These are phyloP conservation scores for Cheilosia pagana DNA, from an alignment of 2,888 invertebrate species.

Conservation along the genomic window DNA sequence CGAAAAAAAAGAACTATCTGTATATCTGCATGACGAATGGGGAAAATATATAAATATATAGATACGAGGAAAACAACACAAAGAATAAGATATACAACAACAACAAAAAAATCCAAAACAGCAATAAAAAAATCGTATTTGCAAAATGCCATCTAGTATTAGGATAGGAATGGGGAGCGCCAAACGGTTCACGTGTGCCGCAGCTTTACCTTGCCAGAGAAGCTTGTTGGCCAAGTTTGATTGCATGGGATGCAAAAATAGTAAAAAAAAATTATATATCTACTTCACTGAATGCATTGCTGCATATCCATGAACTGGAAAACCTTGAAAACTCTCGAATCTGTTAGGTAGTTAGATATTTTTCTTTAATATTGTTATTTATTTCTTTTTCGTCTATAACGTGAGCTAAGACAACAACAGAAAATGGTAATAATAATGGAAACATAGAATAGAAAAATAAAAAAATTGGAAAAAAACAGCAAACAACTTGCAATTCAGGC, in stretches of 20 bases:
- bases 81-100: constrained; percentile 34
- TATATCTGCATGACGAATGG: constrained; percentile 66
- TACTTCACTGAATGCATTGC: constrained; percentile 47
- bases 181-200: constrained; percentile 64
- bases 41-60: constrained; percentile 35
- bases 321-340: constrained; percentile 81
- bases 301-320: constrained; percentile 82
- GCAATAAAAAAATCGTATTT: constrained; percentile 29
- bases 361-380: constrained; percentile 56
- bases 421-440: constrained; percentile 62
- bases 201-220: constrained; percentile 77
- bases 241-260: constrained; percentile 66
- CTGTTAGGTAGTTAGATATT: constrained; percentile 66
- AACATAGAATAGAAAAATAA: constrained; percentile 18
- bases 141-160: constrained; percentile 65
- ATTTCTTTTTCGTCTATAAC: constrained; percentile 63
- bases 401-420: constrained; percentile 54
- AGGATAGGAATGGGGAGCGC: constrained; percentile 63
- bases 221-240: constrained; percentile 75
- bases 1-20: constrained; percentile 44
- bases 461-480: constrained; percentile 30
- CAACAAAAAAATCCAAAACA: constrained; percentile 13
- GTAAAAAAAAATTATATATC: constrained; percentile 31
- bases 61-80: constrained; percentile 49
- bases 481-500: constrained; percentile 61